These are phyloP conservation scores for Aegithalos caudatus DNA, from an alignment of 2,113 vertebrate species.

Conservation along the genomic window DNA sequence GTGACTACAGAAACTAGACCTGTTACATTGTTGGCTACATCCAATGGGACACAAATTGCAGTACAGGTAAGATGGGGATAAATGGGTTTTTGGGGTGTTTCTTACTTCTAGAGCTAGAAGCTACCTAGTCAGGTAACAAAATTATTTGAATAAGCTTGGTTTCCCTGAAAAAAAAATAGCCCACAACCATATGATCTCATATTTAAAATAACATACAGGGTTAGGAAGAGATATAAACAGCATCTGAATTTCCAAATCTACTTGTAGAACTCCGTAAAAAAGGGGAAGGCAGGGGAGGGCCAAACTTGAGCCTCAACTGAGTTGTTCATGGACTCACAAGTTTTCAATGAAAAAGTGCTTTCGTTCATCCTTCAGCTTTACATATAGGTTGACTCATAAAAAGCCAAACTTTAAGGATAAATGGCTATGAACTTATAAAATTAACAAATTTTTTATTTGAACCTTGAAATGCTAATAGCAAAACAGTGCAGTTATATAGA, in stretches of 20 bases:
- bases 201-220: neutral
- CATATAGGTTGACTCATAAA: neutral
- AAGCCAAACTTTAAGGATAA: neutral
- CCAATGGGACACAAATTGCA: conserved; percentile 98
- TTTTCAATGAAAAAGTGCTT: neutral
- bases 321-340: neutral
- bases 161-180: neutral
- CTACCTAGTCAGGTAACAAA: neutral
- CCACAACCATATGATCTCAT: neutral
- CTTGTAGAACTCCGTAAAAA: neutral
- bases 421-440: neutral
- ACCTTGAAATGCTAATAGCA: neutral
- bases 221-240: neutral
- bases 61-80: conserved; percentile 82
- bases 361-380: neutral
- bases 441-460: neutral
- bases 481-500: neutral
- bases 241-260: neutral
- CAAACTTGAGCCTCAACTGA: neutral
- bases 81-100: neutral
- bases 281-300: neutral
- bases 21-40: conserved; percentile 93
- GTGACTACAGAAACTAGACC: conserved; percentile 84
- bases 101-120: neutral
- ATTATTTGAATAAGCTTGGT: neutral